Evolutionary conservation across 2,113 vertebrate species (phyloP), one percentile per base, ranked within the genome.

Genomic region (Ceyx cyanopectus): DNA sequence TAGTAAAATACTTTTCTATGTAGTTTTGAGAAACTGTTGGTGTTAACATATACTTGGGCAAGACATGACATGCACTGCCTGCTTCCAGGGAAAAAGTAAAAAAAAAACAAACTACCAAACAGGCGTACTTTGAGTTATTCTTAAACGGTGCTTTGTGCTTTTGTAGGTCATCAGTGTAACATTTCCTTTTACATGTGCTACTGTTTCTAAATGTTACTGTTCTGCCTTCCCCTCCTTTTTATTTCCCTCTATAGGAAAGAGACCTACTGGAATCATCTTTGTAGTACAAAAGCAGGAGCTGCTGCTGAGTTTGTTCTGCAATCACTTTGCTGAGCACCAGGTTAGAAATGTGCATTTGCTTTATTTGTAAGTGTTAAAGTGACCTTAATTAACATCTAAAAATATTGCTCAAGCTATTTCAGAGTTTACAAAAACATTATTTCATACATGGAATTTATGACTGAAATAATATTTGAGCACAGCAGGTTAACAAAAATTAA

Each of bases 341-440:
- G 94, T 96, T 89, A 85, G 95, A 92, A 89, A 85, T 70, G 17
- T 18, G 1, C 57, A 24, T 54, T 82, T 92, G 6, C n/a, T 84
- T 85, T 75, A 43, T 65, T 87, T 85, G 14, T 82, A 62, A 94
- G 41, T 41, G 24, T 27, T 85, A 2, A 84, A 73, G 13, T 61
- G 81, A 61, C 30, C 6, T 75, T 72, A 65, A 72, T 72, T 89
- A 65, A 74, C 29, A 16, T 57, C 20, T 69, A 51, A 43, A 63
- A 27, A 24, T n/a, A 68, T 84, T 76, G 9, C 29, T 85, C 9
- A 23, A 61, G 10, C 50, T 76, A 10, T 63, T 87, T 56, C 32
- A 74, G 79, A 15, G 8, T 66, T 92, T 84, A 78, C 15, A 53
- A 27, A 84, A 87, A 6, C 20, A 10, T 81, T 90, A 17, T 76